Percentiles rank a stretch among this genome's conserved stretches.
Evolutionary conservation across 2,113 vertebrate species (phyloP).

Genomic region (Oryzias curvinotus): DNA sequence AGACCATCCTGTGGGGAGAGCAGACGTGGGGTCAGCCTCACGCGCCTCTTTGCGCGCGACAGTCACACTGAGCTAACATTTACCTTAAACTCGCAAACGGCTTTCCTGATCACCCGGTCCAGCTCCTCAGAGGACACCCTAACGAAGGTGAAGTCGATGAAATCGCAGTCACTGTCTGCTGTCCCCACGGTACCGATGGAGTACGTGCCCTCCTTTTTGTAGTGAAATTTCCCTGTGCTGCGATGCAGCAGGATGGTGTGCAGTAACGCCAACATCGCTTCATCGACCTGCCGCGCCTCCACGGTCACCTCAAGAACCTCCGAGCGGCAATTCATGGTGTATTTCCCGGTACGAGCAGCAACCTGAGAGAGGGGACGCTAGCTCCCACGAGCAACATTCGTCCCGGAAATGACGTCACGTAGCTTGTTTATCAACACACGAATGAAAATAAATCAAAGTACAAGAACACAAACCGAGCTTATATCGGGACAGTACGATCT

Average conservation of each 20-base stretch:
- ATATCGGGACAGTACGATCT: too few relatives aligned
- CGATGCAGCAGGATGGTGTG: conserved; percentile 95
- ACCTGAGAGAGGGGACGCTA: not conserved
- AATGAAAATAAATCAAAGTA: too few relatives aligned
- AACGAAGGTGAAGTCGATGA: conserved; percentile 94
- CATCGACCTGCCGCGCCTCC: conserved; percentile 94
- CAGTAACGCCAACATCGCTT: conserved; percentile 88
- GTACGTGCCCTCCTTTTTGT: conserved; percentile 98
- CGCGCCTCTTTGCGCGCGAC: not conserved
- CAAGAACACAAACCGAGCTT: too few relatives aligned
- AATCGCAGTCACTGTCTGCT: conserved; percentile 94
- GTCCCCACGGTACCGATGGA: conserved; percentile 96
- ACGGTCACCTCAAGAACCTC: conserved; percentile 95
- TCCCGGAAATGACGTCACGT: conserved; percentile 2
- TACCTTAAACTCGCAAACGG: conserved; percentile 93
- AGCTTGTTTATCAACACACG: conserved; percentile 49
- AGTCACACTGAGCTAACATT: not conserved
- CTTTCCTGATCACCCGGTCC: conserved; percentile 90
- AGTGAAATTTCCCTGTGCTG: conserved; percentile 98
- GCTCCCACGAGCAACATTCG: conserved; percentile 7
- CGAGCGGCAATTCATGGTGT: conserved; percentile 92
- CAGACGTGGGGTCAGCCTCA: not conserved
- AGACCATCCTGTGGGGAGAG: conserved; percentile 83
- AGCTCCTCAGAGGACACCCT: conserved; percentile 92
- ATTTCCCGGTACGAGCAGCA: conserved; percentile 30